A percentile compares a stretch with the other conserved stretches of the same genome.
These are phyloP conservation scores for Drosophila sechellia DNA, from an alignment of 1,140 invertebrate genomes.

Conservation along the genomic window DNA sequence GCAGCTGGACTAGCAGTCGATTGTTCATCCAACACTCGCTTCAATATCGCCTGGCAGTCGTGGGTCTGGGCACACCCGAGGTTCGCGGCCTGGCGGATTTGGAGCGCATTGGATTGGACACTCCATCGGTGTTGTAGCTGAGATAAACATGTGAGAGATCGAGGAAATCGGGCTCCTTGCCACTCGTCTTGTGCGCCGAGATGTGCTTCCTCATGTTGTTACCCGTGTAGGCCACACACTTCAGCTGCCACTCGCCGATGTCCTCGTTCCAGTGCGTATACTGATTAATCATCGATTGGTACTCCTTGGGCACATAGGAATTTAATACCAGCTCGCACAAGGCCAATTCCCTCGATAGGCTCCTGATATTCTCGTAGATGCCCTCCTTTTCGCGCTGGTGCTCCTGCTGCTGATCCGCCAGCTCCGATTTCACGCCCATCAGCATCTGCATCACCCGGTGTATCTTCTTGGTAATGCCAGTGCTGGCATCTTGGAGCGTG, in stretches of 20 bases:
- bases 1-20: constrained; percentile 22
- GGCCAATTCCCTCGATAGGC: constrained; percentile 95
- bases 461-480: constrained; percentile 96
- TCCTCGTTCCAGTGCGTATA: constrained; percentile 99
- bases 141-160: constrained; percentile 84
- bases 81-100: constrained; percentile 79
- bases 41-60: constrained; percentile 82
- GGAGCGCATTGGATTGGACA: constrained; percentile 73
- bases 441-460: constrained; percentile 94
- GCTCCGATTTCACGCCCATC: constrained; percentile 93
- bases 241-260: constrained; percentile 98
- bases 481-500: constrained; percentile 96
- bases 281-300: constrained; percentile 96
- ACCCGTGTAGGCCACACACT: constrained; percentile 99
- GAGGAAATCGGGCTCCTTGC: constrained; percentile 81
- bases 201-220: constrained; percentile 97
- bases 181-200: constrained; percentile 63
- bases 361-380: constrained; percentile 95
- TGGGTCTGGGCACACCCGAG: constrained; percentile 80
- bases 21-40: constrained; percentile 7
- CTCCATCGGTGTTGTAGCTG: constrained; percentile 79
- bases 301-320: constrained; percentile 96
- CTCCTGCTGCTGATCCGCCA: constrained; percentile 95
- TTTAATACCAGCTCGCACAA: constrained; percentile 94
- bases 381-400: constrained; percentile 98